Base-by-base conservation (phyloP, 2,888 invertebrate species). In the Heliconius sara region DNA sequence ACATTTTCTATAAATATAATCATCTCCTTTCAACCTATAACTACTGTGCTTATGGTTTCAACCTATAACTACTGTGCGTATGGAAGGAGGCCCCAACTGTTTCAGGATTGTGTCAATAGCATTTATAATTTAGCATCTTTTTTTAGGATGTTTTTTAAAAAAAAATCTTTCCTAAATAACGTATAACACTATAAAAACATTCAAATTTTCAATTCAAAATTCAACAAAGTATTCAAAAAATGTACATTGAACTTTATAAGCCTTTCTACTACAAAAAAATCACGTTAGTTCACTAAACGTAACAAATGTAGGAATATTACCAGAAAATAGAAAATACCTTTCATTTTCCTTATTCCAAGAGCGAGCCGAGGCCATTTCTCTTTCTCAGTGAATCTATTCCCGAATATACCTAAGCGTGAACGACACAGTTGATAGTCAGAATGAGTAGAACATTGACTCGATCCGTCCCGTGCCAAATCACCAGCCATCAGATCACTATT, bases 381-480 rank as follows among this genome's bases (percentile, higher is more conserved):
- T 82, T 81, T 79, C 78, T 77, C 73, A 78, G 80, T 63, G 82
- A 82, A 78, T 82, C 81, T 81, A 79, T 82, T 71, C 60, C 70
- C 80, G 74, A 67, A 81, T 81, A 80, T 77, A 83, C 77, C 78
- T 80, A 78, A 80, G 81, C 80, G 70, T 67, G 79, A 82, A 84
- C 84, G 83, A 82, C 84, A 80, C 79, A 83, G 83, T 85, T 85
- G 84, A 85, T 85, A 85, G 85, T 85, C 84, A 78, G 83, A 83
- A 84, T 85, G 86, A 83, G 85, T 84, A 84, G 81, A 83, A 84
- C 83, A 84, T 85, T 82, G 83, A 83, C 84, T 84, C 71, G 81
- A 80, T 80, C 78, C 81, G 81, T 81, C 76, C 82, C 79, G 81
- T 87, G 87, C 87, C 87, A 87, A 87, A 87, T 86, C 85, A 85